Percentiles rank a stretch among this genome's conserved stretches.
These are phyloP conservation scores for Aldabrachelys gigantea DNA, from an alignment of 2,113 vertebrate species.

Conservation along the genomic window DNA sequence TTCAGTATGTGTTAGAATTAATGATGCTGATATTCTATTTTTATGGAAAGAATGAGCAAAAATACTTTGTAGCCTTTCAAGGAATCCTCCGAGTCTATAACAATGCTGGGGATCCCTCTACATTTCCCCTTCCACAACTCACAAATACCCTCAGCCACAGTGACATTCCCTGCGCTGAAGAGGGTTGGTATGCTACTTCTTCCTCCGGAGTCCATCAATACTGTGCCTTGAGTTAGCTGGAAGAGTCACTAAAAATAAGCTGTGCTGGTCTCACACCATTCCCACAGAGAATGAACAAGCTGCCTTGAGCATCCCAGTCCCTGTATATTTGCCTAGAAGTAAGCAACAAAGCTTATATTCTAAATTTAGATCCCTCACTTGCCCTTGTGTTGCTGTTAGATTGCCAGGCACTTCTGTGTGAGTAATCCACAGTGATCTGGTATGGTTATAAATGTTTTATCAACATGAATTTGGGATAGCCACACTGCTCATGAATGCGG, in stretches of 20 bases:
- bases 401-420: background rate
- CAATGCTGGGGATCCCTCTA: background rate
- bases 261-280: background rate
- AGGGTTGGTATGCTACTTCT: background rate
- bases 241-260: background rate
- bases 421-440: accelerated
- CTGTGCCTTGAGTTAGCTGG: background rate
- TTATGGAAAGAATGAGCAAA: conserved; percentile 25
- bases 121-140: background rate
- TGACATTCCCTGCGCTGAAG: background rate
- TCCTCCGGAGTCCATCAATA: background rate
- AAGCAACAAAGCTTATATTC: background rate
- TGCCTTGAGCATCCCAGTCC: background rate
- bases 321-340: background rate
- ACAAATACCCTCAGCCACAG: background rate
- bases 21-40: conserved; percentile 36
- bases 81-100: background rate
- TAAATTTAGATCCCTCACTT: conserved; percentile 2
- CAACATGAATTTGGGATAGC: background rate
- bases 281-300: background rate
- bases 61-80: conserved; percentile 22
- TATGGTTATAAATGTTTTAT: background rate
- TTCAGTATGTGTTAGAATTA: conserved; percentile 2
- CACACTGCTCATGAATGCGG: background rate
- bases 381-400: background rate